A percentile compares a stretch with the other conserved stretches of the same genome.
Evolutionary conservation across 2,113 vertebrate species (phyloP).

Genomic region (Cyprinodon tularosa): DNA sequence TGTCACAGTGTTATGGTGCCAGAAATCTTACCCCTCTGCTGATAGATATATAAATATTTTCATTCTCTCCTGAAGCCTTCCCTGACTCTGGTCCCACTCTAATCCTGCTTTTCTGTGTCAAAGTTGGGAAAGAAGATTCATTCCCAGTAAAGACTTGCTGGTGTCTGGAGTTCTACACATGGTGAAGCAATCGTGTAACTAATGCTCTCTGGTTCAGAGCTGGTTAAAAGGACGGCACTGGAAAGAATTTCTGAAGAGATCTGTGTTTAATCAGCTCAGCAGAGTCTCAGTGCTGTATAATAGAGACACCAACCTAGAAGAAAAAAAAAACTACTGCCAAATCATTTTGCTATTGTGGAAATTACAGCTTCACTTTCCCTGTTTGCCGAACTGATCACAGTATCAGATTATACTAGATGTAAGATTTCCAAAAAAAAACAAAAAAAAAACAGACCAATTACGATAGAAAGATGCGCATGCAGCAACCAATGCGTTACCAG

Average conservation of each 20-base stretch:
- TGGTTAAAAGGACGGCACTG: conserved; percentile 35
- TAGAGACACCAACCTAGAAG: not conserved
- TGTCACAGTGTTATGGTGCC: conserved; percentile 75
- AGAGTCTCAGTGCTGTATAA: conserved; percentile 1
- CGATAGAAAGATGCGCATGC: too few species aligned
- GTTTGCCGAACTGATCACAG: not conserved
- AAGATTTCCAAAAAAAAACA: not conserved
- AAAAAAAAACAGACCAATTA: too few species aligned
- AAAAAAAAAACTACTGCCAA: conserved; percentile 6
- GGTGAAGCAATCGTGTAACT: conserved; percentile 49
- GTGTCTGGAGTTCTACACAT: conserved; percentile 52
- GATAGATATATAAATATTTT: conserved; percentile 77
- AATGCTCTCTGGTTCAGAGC: conserved; percentile 9
- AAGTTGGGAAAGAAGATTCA: conserved; percentile 24
- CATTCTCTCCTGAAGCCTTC: conserved; percentile 58
- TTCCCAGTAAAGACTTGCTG: conserved; percentile 32
- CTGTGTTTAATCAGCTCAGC: conserved; percentile 33
- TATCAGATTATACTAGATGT: not conserved
- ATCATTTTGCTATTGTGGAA: not conserved
- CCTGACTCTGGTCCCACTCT: conserved; percentile 23
- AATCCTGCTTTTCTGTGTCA: conserved; percentile 48
- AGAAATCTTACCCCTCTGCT: conserved; percentile 77
- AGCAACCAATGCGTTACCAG: too few species aligned
- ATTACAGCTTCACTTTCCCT: not conserved
- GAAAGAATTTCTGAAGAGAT: conserved; percentile 36